phyloP scores from a whole-genome alignment of 1,140 invertebrate species.

The Drosophila varians region DNA sequence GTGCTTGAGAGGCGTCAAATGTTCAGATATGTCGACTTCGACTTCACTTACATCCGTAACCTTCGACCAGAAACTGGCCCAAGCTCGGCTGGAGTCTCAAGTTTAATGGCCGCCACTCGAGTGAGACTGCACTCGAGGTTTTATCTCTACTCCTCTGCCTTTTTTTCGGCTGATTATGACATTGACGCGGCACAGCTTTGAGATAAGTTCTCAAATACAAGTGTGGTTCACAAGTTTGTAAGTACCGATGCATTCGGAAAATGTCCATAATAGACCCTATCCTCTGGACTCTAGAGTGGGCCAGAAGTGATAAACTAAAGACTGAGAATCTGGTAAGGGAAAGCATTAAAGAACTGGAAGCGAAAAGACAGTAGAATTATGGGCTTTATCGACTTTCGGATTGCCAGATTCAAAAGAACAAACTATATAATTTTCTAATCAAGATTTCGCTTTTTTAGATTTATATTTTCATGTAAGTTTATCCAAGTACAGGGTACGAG shows the following conservation, averaged over 20 bases:
- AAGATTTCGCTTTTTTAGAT: too few relatives aligned
- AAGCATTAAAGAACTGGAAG: constrained; percentile 19
- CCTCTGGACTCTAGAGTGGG: constrained; percentile 39
- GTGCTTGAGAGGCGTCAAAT: constrained; percentile 46
- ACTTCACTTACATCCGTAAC: constrained; percentile 15
- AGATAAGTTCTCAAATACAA: constrained; percentile 44
- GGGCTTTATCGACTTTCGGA: too few relatives aligned
- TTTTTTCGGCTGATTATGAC: constrained; percentile 65
- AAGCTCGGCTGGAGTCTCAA: constrained; percentile 24
- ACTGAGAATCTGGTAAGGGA: constrained; percentile 11
- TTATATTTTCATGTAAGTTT: too few relatives aligned
- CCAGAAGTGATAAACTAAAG: constrained; percentile 64
- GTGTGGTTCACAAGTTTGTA: constrained; percentile 10
- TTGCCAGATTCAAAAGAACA: too few relatives aligned
- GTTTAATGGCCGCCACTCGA: constrained; percentile 29
- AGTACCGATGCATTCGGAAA: constrained; percentile 34
- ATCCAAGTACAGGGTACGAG: constrained; percentile 8
- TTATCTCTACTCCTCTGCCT: constrained; percentile 11
- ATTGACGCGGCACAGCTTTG: constrained; percentile 61
- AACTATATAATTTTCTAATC: too few relatives aligned
- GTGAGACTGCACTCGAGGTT: constrained; percentile 33
- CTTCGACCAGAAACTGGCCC: constrained; percentile 26
- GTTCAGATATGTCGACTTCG: too few relatives aligned
- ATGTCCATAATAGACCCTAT: constrained; percentile 63
- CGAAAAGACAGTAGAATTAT: neutral